These are phyloP conservation scores for Lycocorax pyrrhopterus DNA, from an alignment of 2,113 vertebrate species.

Conservation along the genomic window DNA sequence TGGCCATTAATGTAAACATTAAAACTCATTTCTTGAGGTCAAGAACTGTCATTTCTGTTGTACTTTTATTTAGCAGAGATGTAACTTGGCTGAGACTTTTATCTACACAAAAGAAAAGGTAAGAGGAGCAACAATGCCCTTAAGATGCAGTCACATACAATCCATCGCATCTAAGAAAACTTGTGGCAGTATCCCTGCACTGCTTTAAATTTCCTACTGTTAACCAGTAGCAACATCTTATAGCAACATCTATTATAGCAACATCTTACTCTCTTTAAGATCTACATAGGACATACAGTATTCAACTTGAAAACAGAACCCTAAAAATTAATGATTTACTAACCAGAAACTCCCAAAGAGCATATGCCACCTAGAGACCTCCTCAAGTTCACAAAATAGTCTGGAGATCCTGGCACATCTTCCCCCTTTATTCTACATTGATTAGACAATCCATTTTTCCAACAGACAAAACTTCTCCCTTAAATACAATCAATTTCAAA, in stretches of 20 bases:
- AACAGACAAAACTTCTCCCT: slow-evolving; percentile 6
- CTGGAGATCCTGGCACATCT: background rate
- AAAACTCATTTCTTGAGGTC: background rate
- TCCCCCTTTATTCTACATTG: background rate
- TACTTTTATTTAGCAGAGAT: background rate
- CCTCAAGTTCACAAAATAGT: background rate
- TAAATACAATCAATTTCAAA: background rate
- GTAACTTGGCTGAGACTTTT: background rate
- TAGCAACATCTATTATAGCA: background rate
- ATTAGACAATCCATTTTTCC: slow-evolving; percentile 7
- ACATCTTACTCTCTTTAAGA: background rate
- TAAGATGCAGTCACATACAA: background rate
- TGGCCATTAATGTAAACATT: background rate
- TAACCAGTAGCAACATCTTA: background rate
- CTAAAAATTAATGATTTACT: background rate
- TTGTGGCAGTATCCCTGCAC: background rate
- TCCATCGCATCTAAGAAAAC: background rate
- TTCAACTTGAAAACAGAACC: background rate
- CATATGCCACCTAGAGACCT: background rate
- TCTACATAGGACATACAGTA: background rate
- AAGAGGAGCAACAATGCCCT: background rate
- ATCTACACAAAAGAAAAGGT: background rate
- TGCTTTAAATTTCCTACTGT: background rate
- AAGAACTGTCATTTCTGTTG: background rate
- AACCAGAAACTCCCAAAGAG: background rate